Evolutionary conservation across 2,888 invertebrate genomes (phyloP).

Genomic region (Melinaea menophilus): DNA sequence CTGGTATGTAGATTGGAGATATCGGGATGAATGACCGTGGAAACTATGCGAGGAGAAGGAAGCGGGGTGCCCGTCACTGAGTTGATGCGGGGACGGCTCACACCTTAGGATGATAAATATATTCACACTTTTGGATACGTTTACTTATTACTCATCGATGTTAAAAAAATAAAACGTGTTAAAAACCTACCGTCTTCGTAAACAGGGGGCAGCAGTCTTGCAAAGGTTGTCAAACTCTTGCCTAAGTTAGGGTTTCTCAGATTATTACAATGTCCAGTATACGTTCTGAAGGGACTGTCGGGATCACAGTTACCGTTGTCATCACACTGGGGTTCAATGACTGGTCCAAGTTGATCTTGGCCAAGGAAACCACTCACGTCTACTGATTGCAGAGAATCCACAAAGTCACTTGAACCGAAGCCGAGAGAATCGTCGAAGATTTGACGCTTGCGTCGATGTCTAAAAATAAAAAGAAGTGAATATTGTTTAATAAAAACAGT

Average conservation of each 20-base stretch:
- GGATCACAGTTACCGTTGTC: constrained; percentile 85
- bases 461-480: constrained; percentile 37
- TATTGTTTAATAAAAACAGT: background rate
- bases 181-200: constrained; percentile 87
- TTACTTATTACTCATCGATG: background rate
- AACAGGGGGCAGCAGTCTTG: constrained; percentile 88
- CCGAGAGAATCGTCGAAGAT: constrained; percentile 79
- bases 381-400: constrained; percentile 87
- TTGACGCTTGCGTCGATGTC: constrained; percentile 83
- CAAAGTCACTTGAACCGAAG: constrained; percentile 80
- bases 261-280: constrained; percentile 93
- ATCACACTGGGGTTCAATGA: constrained; percentile 84
- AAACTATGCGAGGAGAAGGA: constrained; percentile 91
- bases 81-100: constrained; percentile 86
- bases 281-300: constrained; percentile 82
- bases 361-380: constrained; percentile 85
- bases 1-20: constrained; percentile 92
- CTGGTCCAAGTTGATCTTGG: constrained; percentile 76
- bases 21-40: constrained; percentile 93
- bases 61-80: constrained; percentile 86
- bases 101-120: constrained; percentile 64
- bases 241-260: constrained; percentile 89
- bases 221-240: constrained; percentile 90
- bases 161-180: background rate
- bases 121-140: background rate